A percentile compares a stretch with the other conserved stretches of the same genome.
Evolutionary conservation across 2,888 invertebrate genomes (phyloP).

Genomic region (Bimastos eiseni): DNA sequence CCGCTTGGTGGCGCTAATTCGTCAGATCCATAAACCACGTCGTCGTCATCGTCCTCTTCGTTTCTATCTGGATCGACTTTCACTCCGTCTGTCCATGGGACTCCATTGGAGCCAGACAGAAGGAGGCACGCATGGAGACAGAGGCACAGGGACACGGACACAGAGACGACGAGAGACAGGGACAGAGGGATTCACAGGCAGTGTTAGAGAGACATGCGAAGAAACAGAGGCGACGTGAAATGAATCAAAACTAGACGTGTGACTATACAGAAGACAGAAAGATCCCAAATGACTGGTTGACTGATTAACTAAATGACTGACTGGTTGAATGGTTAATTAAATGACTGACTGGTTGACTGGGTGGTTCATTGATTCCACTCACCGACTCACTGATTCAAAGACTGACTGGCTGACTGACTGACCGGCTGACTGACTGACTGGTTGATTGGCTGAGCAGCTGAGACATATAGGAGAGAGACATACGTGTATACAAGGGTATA

Average conservation of each 20-base stretch:
- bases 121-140: not conserved
- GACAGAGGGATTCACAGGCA: not conserved
- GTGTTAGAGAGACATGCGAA: not conserved
- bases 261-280: too few relatives aligned
- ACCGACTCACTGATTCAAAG: slow-evolving; percentile 1
- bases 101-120: not conserved
- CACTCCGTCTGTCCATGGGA: not conserved
- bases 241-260: too few relatives aligned
- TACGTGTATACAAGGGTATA: not conserved
- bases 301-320: not conserved
- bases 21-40: not conserved
- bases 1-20: not conserved
- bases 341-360: not conserved
- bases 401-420: not conserved
- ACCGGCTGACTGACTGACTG: slow-evolving; percentile 24
- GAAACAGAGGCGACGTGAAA: too few relatives aligned
- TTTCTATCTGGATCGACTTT: not conserved
- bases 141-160: not conserved
- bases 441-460: slow-evolving; percentile 16
- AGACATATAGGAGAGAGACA: not conserved
- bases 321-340: not conserved
- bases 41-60: not conserved
- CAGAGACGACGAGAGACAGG: not conserved
- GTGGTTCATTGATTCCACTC: not conserved
- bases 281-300: not conserved